Base-by-base conservation (phyloP, 1,140 invertebrate genomes). In the Laupala kohalensis region DNA sequence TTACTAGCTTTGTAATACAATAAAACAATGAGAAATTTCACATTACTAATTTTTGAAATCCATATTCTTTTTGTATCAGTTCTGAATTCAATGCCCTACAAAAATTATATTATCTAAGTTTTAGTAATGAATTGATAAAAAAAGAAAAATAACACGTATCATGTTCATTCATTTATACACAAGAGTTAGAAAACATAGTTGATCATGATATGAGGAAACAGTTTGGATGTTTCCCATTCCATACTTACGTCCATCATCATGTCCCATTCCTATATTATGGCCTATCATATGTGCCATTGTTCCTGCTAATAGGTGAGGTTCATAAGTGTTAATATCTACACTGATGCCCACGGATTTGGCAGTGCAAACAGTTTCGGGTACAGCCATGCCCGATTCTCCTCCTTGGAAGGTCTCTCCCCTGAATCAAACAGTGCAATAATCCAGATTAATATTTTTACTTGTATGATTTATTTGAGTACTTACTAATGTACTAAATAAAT, bases 261-360 rank as follows among this genome's bases (percentile, higher is more conserved):
- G 96, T 3, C 88, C 89, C 90, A 96, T 93, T 78, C 96, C 95
- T 74, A 98, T 90, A 80, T 96, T 97, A 77, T 98, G 96, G 23
- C 95, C 95, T 76, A 97, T 94, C 94, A 97, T 96, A 79, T 98
- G 95, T 13, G 94, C 92, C 88, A 97, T 90, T 19, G 94, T 95
- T 12, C 92, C 93, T 2, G 94, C 95, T 23, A 96, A 84, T 19
- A 97, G 87, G 82, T 97, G 95, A 0, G 94, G 94, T 79, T 97
- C 94, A 80, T 97, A 96, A 0, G 92, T 89, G 80, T 94, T 95
- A 37, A 93, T 87, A 82, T 96, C 94, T 75, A 94, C 92, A 77
- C 91, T 95, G 75, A 98, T 93, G 72, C 94, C 95, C 3, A 96
- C 90, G 1, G 95, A 91, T 80, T 92, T 94, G 5, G 89, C 84